A percentile compares a stretch with the other conserved stretches of the same genome.
These are phyloP conservation scores for Xanthostigma xanthostigma DNA, from an alignment of 2,888 invertebrate genomes.

Conservation along the genomic window DNA sequence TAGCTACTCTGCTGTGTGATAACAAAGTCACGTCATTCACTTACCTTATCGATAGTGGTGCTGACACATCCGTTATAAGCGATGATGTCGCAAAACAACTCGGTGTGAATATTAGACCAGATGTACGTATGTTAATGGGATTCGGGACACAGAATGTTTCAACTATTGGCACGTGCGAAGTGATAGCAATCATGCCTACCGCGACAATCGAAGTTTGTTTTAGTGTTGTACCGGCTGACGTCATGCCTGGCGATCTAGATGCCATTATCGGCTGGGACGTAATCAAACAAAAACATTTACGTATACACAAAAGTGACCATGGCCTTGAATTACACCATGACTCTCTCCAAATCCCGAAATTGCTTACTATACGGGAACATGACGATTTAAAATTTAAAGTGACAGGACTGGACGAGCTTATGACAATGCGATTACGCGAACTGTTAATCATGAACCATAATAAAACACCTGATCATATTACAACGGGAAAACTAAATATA, in stretches of 20 bases:
- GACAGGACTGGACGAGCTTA: neutral
- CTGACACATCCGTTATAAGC: conserved; percentile 11
- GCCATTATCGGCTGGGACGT: conserved; percentile 12
- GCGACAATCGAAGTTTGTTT: conserved; percentile 11
- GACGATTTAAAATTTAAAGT: conserved; percentile 2
- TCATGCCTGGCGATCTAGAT: conserved; percentile 8
- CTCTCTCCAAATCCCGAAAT: neutral
- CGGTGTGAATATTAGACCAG: conserved; percentile 6
- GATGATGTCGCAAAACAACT: conserved; percentile 8
- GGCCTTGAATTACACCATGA: conserved; percentile 8
- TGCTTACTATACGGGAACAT: neutral
- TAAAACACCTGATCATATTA: conserved; percentile 9
- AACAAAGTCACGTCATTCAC: conserved; percentile 6
- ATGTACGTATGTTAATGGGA: conserved; percentile 8
- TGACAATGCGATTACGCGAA: conserved; percentile 5
- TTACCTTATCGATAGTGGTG: conserved; percentile 14
- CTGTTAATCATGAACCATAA: neutral
- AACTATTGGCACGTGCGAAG: conserved; percentile 9
- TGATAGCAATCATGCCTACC: conserved; percentile 9
- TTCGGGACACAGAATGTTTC: conserved; percentile 9
- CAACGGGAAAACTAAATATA: conserved; percentile 9
- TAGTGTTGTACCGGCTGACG: conserved; percentile 6
- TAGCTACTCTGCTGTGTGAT: conserved; percentile 11
- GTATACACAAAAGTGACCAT: conserved; percentile 1
- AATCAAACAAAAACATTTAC: conserved; percentile 6